phyloP scores from a whole-genome alignment of 2,113 vertebrate species.

The Phylloscopus trochilus region DNA sequence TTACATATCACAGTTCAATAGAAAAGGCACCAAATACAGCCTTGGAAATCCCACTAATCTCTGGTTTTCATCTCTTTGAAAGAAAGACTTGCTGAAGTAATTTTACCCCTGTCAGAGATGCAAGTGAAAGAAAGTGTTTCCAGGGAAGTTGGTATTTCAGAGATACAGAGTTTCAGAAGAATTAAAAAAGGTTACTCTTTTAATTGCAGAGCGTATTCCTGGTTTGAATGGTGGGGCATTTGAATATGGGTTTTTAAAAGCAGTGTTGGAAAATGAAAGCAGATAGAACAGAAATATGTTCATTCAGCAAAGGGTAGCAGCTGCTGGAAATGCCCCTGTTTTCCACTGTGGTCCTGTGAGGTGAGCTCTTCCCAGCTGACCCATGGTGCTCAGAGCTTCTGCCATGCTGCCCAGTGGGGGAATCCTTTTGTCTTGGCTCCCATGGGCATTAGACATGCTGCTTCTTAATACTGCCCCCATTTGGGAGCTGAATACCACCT shows the following conservation, averaged over 20 bases:
- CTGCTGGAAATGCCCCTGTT: neutral
- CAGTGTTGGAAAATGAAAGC: neutral
- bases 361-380: neutral
- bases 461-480: neutral
- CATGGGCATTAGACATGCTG: neutral
- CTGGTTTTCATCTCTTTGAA: neutral
- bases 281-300: neutral
- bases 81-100: neutral
- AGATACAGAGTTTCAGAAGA: neutral
- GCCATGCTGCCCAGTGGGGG: neutral
- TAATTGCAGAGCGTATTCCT: neutral
- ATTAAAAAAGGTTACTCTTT: neutral
- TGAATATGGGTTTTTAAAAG: neutral
- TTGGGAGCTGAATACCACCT: neutral
- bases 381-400: neutral
- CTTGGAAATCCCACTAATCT: constrained; percentile 14
- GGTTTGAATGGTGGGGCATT: neutral
- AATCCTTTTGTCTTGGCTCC: neutral
- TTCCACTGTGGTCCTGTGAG: fast-evolving
- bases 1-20: neutral
- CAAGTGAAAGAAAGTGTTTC: neutral
- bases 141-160: neutral
- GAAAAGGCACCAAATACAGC: neutral
- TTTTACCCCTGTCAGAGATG: neutral
- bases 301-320: neutral